Conservation (phyloP, 1,140 invertebrate genomes). For the Drosophila teissieri region DNA sequence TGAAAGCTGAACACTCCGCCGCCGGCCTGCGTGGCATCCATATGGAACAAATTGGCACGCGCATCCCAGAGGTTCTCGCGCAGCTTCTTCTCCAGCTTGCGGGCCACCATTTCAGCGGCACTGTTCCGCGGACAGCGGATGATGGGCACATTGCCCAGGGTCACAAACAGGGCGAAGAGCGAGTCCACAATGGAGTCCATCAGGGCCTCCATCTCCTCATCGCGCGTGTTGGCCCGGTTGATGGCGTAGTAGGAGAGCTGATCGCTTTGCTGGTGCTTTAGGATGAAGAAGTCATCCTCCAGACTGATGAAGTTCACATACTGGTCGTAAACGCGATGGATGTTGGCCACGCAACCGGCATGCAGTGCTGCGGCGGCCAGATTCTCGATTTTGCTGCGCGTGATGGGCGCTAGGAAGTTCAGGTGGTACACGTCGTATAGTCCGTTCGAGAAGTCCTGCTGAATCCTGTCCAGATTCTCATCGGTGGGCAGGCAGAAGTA, state of each 20-base stretch:
- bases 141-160: constrained; percentile 96
- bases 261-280: constrained; percentile 96
- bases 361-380: constrained; percentile 96
- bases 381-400: constrained; percentile 97
- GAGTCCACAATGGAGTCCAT: constrained; percentile 98
- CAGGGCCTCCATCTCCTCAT: constrained; percentile 97
- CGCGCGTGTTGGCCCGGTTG: constrained; percentile 97
- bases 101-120: constrained; percentile 98
- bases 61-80: constrained; percentile 98
- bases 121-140: constrained; percentile 98
- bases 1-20: constrained; percentile 94
- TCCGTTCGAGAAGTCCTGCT: constrained; percentile 95
- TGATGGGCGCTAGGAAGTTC: constrained; percentile 99
- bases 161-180: constrained; percentile 98
- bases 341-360: constrained; percentile 93
- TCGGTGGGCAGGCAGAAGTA: constrained; percentile 99
- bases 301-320: constrained; percentile 99
- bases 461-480: constrained; percentile 97
- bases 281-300: constrained; percentile 98
- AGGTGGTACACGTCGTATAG: constrained; percentile 98
- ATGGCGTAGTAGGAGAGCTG: constrained; percentile 97
- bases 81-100: constrained; percentile 98
- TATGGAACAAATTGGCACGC: constrained; percentile 97
- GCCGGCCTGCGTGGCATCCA: constrained; percentile 90
- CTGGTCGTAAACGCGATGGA: constrained; percentile 98